Base-by-base conservation (phyloP, 2,888 invertebrate species). In the Rhodophaea formosa region DNA sequence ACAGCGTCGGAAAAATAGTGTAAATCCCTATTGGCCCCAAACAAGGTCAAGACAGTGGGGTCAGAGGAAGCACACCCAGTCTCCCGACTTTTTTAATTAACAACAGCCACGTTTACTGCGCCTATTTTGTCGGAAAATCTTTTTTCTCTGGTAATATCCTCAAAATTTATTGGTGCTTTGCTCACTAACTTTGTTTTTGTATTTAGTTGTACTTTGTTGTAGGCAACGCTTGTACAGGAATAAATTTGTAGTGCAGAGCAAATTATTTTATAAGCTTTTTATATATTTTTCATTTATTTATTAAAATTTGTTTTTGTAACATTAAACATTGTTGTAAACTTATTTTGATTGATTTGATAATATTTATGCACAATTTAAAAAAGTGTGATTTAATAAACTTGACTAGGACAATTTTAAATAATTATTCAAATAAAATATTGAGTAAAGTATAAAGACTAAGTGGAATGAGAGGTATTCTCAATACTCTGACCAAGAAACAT, bases 1-100 rank as follows among this genome's bases (percentile, higher is more conserved):
- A 39, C 39, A 39, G 39, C 39, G 39, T 39, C 39, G 39, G 39
- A 39, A 39, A n/a, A 45, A 16, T 45, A 17, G 17, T 8, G 16
- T 49, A 15, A 46, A 23, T 15, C 15, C 15, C 53, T 14, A 44
- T 29, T 15, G 42, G 29, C 3, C 46, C 15, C 16, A 29, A 54
- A 32, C 12, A 17, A 16, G 35, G 8, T 17, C 45, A 44, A 46
- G 8, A n/a, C 8, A 29, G 10, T 14, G 43, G 44, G 45, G 35
- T 17, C 54, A 45, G 16, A 16, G 49, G 56, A 14, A 56, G 8
- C 29, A 39, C 14, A 49, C 49, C 49, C n/a, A 35, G 30, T 15
- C 49, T 47, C 29, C 56, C 56, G 56, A 56, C 56, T 56, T 56
- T 56, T 56, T 56, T 56, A 56, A 56, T 56, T 56, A 56, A 56